Percentiles rank a stretch among this genome's conserved stretches.
These are phyloP conservation scores for Chlorops oryzae DNA, from an alignment of 1,140 invertebrate species.

Conservation along the genomic window DNA sequence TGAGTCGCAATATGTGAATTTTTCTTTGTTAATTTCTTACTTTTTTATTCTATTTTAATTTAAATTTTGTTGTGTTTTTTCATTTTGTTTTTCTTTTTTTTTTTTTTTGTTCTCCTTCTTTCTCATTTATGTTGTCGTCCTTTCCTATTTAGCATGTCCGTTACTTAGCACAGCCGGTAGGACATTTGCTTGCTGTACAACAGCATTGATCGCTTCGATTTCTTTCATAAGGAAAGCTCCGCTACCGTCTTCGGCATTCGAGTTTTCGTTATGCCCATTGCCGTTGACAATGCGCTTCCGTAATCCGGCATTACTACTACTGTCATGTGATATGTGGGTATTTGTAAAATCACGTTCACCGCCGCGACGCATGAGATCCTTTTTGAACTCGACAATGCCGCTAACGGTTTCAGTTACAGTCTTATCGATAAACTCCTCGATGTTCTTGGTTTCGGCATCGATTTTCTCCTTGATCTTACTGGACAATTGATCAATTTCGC, in stretches of 20 bases:
- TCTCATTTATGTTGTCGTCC: conserved; percentile 1
- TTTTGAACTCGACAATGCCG: conserved; percentile 46
- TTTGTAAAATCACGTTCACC: conserved; percentile 38
- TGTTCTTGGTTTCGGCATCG: conserved; percentile 46
- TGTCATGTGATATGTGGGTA: conserved; percentile 11
- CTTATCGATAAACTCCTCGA: conserved; percentile 48
- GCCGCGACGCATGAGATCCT: conserved; percentile 46
- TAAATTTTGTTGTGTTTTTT: conserved; percentile 18
- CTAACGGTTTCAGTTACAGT: conserved; percentile 46
- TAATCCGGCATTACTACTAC: conserved; percentile 21
- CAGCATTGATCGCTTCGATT: conserved; percentile 45
- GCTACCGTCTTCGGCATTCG: conserved; percentile 20
- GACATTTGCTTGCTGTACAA: conserved; percentile 42
- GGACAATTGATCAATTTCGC: conserved; percentile 46
- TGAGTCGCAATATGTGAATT: not conserved
- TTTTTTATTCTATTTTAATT: conserved; percentile 7
- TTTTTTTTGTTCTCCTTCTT: conserved; percentile 1
- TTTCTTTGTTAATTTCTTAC: not conserved
- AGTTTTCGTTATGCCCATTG: conserved; percentile 24
- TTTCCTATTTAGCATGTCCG: conserved; percentile 46
- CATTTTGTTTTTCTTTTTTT: conserved; percentile 8
- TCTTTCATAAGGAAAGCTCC: conserved; percentile 43
- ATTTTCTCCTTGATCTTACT: conserved; percentile 45
- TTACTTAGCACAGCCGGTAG: conserved; percentile 46
- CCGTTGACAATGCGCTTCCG: conserved; percentile 18